phyloP scores from a whole-genome alignment of 2,113 vertebrate genomes.

The Hippocampus guttulatus region DNA sequence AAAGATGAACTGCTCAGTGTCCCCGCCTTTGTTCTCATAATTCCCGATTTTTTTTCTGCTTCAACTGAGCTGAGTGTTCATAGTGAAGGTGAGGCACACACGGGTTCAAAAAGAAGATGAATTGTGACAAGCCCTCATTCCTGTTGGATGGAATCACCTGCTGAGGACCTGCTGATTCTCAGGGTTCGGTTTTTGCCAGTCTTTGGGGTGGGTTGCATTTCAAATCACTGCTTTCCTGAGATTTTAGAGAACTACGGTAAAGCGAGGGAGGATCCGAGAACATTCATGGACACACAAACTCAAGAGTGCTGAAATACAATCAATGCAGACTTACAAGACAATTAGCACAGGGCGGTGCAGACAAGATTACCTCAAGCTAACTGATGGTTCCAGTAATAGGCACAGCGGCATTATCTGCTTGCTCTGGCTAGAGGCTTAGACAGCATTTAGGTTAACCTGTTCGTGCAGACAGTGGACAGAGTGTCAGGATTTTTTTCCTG shows the following conservation, averaged over 20 bases:
- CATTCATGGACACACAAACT: neutral
- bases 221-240: slow-evolving; percentile 29
- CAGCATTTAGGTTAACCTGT: slow-evolving; percentile 34
- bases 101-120: slow-evolving; percentile 34
- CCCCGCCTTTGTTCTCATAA: slow-evolving; percentile 23
- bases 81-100: slow-evolving; percentile 34
- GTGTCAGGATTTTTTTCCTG: slow-evolving; percentile 18
- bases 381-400: slow-evolving; percentile 45
- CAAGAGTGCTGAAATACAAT: slow-evolving; percentile 13
- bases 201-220: slow-evolving; percentile 9
- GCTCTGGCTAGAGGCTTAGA: slow-evolving; percentile 34
- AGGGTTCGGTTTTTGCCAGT: slow-evolving; percentile 15
- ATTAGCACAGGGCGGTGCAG: slow-evolving; percentile 32
- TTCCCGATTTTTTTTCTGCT: neutral
- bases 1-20: neutral
- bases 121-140: slow-evolving; percentile 39
- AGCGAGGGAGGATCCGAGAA: neutral
- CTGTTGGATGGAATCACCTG: slow-evolving; percentile 37
- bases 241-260: slow-evolving; percentile 13
- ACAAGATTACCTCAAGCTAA: slow-evolving; percentile 48
- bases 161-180: slow-evolving; percentile 23
- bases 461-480: slow-evolving; percentile 25
- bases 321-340: slow-evolving; percentile 25
- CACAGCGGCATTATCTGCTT: slow-evolving; percentile 33
- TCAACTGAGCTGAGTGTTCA: slow-evolving; percentile 32